These are phyloP conservation scores for Aelia acuminata DNA, from an alignment of 2,888 invertebrate species.

Conservation along the genomic window DNA sequence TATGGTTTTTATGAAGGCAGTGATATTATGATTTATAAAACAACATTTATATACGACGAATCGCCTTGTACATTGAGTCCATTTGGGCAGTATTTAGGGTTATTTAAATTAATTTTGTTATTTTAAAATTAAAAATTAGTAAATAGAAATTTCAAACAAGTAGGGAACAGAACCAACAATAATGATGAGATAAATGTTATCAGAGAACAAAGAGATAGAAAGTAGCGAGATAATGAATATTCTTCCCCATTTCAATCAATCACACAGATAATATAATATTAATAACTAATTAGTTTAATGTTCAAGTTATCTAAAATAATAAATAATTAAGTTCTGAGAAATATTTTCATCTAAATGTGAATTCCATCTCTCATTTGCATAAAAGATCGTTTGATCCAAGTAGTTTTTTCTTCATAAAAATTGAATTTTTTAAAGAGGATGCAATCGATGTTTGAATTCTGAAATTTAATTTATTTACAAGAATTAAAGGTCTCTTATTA, in stretches of 20 bases:
- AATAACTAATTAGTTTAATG: not conserved
- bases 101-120: not conserved
- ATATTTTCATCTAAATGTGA: not conserved
- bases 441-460: too few relatives aligned
- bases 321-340: not conserved
- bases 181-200: constrained; percentile 18
- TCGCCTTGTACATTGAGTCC: not conserved
- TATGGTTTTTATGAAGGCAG: too few relatives aligned
- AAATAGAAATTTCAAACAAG: not conserved
- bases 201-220: constrained; percentile 38
- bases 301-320: not conserved
- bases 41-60: too few relatives aligned
- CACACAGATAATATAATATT: not conserved
- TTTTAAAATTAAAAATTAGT: not conserved
- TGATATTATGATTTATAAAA: too few relatives aligned
- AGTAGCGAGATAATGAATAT: not conserved
- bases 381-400: not conserved
- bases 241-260: not conserved
- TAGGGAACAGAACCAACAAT: not conserved
- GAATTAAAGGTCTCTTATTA: too few relatives aligned
- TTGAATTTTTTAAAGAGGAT: too few relatives aligned
- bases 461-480: too few relatives aligned
- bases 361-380: not conserved
- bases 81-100: not conserved
- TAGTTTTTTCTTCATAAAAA: not conserved